Evolutionary conservation across 2,113 vertebrate species (phyloP).

Genomic region (Dicentrarchus labrax): DNA sequence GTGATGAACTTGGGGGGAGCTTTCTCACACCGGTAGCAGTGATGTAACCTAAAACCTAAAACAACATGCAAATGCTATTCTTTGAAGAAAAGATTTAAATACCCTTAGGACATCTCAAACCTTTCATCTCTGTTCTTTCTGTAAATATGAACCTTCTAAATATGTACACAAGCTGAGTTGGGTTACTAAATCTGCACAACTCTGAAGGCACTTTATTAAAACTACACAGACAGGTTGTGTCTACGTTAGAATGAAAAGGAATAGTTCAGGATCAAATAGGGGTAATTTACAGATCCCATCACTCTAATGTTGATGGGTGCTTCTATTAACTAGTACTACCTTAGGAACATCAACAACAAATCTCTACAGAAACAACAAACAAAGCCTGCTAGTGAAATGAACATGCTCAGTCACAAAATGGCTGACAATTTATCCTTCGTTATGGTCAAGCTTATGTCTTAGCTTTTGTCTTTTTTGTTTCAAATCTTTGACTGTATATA

Average conservation of each 20-base stretch:
- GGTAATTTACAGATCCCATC: conserved; percentile 22
- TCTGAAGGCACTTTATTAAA: conserved; percentile 86
- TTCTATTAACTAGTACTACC: conserved; percentile 26
- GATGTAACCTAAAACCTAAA: conserved; percentile 45
- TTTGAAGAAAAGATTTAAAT: conserved; percentile 31
- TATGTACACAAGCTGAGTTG: conserved; percentile 74
- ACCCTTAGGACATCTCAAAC: conserved; percentile 43
- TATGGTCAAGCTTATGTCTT: conserved; percentile 44
- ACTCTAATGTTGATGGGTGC: not conserved
- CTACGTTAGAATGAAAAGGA: conserved; percentile 16
- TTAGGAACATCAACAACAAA: conserved; percentile 10
- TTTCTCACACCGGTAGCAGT: conserved; percentile 36
- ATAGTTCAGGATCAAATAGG: conserved; percentile 49
- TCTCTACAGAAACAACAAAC: conserved; percentile 31
- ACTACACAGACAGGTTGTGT: conserved; percentile 61
- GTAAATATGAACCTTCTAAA: conserved; percentile 75
- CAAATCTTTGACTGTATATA: conserved; percentile 53
- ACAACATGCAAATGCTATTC: conserved; percentile 52
- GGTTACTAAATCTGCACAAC: conserved; percentile 83
- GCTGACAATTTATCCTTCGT: conserved; percentile 39
- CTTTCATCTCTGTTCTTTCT: conserved; percentile 57
- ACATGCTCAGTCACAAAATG: conserved; percentile 32
- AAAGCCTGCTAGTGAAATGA: conserved; percentile 40
- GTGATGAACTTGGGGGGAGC: conserved; percentile 3
- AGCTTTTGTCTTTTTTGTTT: conserved; percentile 54